Conservation (phyloP, 2,113 vertebrate genomes). For the Euleptes europaea region DNA sequence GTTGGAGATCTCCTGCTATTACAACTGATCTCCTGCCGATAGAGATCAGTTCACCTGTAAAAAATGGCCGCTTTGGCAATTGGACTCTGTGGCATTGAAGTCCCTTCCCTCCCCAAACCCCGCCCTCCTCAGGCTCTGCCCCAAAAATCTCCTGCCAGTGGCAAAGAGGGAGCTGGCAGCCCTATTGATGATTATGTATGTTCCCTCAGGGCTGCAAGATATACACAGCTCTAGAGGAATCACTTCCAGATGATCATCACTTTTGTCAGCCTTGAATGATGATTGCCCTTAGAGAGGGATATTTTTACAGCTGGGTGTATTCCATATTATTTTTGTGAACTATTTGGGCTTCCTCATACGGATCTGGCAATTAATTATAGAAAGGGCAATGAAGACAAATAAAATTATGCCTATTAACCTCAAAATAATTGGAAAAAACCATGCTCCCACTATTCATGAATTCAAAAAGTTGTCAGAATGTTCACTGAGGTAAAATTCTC, state of each 20-base stretch:
- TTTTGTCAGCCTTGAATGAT: not conserved
- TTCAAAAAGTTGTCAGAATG: not conserved
- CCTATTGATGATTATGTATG: not conserved
- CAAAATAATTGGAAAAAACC: not conserved
- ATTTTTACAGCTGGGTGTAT: not conserved
- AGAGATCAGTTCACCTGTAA: too few species aligned
- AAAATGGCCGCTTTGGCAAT: too few species aligned
- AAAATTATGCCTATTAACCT: not conserved
- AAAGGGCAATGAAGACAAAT: not conserved
- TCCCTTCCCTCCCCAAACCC: too few species aligned
- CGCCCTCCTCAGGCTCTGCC: too few species aligned
- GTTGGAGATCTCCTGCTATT: too few species aligned
- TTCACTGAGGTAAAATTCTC: not conserved
- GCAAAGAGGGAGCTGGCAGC: too few species aligned
- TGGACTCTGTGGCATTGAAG: too few species aligned
- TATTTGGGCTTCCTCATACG: not conserved
- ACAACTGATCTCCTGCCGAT: too few species aligned
- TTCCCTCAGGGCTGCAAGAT: not conserved
- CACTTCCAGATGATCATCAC: not conserved
- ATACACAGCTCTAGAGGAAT: not conserved
- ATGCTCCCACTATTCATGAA: not conserved
- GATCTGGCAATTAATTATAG: not conserved
- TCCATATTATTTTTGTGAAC: fast-evolving
- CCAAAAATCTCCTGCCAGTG: too few species aligned
- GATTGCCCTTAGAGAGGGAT: not conserved